Conservation (phyloP, 2,113 vertebrate species). For the Callionymus lyra region DNA sequence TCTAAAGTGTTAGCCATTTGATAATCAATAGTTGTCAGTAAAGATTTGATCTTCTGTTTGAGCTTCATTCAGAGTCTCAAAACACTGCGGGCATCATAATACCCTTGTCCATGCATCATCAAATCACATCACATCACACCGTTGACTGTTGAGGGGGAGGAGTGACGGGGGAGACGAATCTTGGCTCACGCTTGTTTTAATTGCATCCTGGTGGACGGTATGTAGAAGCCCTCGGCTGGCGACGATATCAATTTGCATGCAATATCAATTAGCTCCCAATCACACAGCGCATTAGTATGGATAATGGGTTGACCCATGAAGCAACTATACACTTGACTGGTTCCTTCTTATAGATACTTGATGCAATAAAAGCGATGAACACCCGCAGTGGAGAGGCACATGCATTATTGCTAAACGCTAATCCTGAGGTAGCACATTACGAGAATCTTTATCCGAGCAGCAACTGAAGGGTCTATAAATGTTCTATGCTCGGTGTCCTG, state of each 20-base stretch:
- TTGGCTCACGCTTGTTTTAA: constrained; percentile 24
- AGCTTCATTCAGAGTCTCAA: no score
- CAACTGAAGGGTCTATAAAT: constrained; percentile 53
- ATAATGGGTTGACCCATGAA: constrained; percentile 58
- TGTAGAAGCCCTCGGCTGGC: constrained; percentile 22
- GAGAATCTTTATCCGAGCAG: constrained; percentile 24
- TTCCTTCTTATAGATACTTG: constrained; percentile 21
- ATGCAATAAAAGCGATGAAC: constrained; percentile 12
- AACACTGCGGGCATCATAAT: no score
- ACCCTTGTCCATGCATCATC: no score
- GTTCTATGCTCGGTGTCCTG: constrained; percentile 48
- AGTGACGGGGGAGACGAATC: constrained; percentile 36
- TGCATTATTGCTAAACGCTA: constrained; percentile 30
- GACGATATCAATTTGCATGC: constrained; percentile 66
- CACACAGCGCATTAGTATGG: constrained; percentile 65
- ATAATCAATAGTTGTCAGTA: no score
- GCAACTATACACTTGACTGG: constrained; percentile 27
- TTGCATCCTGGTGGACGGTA: constrained; percentile 29
- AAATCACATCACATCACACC: neutral
- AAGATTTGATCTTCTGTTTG: no score
- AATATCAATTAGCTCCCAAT: constrained; percentile 69
- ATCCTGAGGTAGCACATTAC: constrained; percentile 23
- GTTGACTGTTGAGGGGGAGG: constrained; percentile 23
- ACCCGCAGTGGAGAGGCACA: constrained; percentile 7
- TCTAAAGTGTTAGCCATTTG: no score